phyloP scores from a whole-genome alignment of 2,797 vertebrate genomes.

The Ctenosaura bakeri region DNA sequence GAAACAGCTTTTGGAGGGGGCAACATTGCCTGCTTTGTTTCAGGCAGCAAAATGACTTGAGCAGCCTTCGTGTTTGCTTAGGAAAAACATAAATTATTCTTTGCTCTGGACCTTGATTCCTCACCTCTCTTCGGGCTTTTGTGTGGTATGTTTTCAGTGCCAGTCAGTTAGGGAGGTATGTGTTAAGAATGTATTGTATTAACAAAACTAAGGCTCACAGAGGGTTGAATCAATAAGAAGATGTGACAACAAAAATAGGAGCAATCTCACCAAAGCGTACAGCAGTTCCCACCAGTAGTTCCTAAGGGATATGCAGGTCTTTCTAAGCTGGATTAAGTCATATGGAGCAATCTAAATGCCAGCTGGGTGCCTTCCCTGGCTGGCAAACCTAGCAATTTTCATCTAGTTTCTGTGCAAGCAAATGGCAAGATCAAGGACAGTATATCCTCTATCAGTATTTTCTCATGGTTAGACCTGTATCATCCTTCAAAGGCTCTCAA shows the following conservation, averaged over 20 bases:
- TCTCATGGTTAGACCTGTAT: conserved; percentile 28
- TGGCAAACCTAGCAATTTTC: conserved; percentile 53
- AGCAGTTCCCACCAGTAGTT: conserved; percentile 32
- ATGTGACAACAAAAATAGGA: conserved; percentile 22
- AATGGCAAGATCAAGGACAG: neutral
- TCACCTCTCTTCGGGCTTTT: neutral
- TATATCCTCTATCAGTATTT: conserved; percentile 42
- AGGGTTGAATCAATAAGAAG: conserved; percentile 24
- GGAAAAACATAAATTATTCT: neutral
- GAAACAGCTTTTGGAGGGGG: neutral
- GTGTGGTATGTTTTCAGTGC: neutral
- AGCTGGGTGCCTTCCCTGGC: conserved; percentile 44
- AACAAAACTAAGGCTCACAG: neutral
- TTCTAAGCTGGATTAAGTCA: conserved; percentile 50
- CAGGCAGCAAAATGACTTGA: neutral
- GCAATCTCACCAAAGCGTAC: conserved; percentile 26
- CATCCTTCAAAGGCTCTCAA: conserved; percentile 49
- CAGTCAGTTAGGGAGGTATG: neutral
- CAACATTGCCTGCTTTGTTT: neutral
- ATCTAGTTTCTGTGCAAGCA: conserved; percentile 49
- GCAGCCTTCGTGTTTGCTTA: conserved; percentile 1
- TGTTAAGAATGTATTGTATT: neutral
- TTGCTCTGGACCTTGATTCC: neutral
- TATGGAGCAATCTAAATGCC: conserved; percentile 34
- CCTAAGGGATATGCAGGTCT: conserved; percentile 39